Percentiles rank a stretch among this genome's conserved stretches.
phyloP scores from a whole-genome alignment of 1,140 invertebrate genomes.

The Coptotermes formosanus region DNA sequence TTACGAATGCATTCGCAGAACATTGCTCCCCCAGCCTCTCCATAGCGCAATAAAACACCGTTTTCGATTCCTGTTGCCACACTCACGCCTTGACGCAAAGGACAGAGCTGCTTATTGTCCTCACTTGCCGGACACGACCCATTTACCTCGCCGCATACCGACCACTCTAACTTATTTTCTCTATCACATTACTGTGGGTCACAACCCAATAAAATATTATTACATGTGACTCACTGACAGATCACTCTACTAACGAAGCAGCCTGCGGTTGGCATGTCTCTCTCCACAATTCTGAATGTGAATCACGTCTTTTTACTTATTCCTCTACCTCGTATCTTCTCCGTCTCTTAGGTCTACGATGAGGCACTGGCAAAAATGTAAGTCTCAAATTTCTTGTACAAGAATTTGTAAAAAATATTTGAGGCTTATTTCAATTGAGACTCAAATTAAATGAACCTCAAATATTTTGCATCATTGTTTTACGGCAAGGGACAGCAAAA shows the following conservation, averaged over 20 bases:
- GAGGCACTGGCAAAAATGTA: no score
- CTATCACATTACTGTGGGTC: not conserved
- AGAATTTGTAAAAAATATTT: no score
- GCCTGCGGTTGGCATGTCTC: not conserved
- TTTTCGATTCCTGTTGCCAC: not conserved
- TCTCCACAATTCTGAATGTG: no score
- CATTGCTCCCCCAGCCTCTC: not conserved
- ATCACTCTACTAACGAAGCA: not conserved
- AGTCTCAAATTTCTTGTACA: no score
- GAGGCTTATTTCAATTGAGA: no score
- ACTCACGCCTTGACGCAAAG: not conserved
- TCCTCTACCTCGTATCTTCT: no score
- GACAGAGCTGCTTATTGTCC: not conserved
- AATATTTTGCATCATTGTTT: no score
- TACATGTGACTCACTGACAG: not conserved
- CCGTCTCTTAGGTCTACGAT: no score
- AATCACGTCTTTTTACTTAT: no score
- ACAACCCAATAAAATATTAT: not conserved
- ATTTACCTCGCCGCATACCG: not conserved
- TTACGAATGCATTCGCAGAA: not conserved
- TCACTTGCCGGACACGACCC: not conserved
- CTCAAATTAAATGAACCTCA: no score
- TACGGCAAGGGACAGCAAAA: no score
- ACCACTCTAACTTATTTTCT: not conserved
- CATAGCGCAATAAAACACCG: not conserved